These are phyloP conservation scores for Rosalia funebris DNA, from an alignment of 2,888 invertebrate genomes.

Conservation along the genomic window DNA sequence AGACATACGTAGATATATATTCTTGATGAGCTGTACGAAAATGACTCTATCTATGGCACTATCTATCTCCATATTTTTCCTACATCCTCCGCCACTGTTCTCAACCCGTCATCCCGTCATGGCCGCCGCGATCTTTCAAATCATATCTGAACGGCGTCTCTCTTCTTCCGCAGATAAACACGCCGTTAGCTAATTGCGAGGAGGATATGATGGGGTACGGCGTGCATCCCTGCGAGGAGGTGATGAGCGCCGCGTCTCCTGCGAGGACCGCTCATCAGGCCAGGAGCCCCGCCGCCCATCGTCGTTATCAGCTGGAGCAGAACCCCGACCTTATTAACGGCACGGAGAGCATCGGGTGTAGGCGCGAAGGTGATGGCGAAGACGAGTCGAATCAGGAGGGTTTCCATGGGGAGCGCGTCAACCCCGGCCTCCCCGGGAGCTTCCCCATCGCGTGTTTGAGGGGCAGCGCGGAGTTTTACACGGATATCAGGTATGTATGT, in stretches of 20 bases:
- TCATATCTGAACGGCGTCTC: slow-evolving; percentile 12
- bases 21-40: too few species aligned
- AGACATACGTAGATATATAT: too few species aligned
- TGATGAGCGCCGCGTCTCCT: slow-evolving; percentile 51
- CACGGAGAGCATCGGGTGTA: slow-evolving; percentile 70
- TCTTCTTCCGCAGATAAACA: slow-evolving; percentile 27
- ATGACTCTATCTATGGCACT: too few species aligned
- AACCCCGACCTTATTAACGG: slow-evolving; percentile 83
- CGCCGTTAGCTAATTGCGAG: slow-evolving; percentile 28
- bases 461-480: slow-evolving; percentile 43
- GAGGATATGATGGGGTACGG: slow-evolving; percentile 38
- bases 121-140: not conserved
- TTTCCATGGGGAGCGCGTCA: slow-evolving; percentile 26
- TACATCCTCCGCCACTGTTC: too few species aligned
- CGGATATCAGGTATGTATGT: slow-evolving; percentile 35
- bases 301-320: slow-evolving; percentile 69
- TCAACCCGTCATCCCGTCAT: too few species aligned
- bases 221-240: slow-evolving; percentile 42
- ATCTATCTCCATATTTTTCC: too few species aligned
- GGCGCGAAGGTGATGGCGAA: slow-evolving; percentile 56
- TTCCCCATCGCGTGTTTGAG: slow-evolving; percentile 45
- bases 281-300: slow-evolving; percentile 66
- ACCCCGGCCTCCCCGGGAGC: slow-evolving; percentile 17
- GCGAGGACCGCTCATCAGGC: slow-evolving; percentile 64
- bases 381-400: slow-evolving; percentile 39